These are phyloP conservation scores for Sciurus niger DNA, from an alignment of 2,113 vertebrate genomes.

Conservation along the genomic window DNA sequence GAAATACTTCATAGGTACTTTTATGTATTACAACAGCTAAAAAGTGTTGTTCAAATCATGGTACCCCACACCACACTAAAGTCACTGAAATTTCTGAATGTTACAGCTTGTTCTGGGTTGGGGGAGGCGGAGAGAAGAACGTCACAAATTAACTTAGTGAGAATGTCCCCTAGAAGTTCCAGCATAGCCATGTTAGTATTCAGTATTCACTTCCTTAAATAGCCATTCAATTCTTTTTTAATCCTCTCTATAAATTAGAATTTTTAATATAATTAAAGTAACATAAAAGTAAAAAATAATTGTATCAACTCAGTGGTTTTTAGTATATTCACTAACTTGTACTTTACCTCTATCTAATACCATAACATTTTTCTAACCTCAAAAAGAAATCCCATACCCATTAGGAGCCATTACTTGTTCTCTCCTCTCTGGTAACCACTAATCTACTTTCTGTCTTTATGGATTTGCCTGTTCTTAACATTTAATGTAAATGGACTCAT, in stretches of 20 bases:
- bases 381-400: slow-evolving; percentile 20
- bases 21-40: slow-evolving; percentile 51
- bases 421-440: neutral
- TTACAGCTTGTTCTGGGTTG: neutral
- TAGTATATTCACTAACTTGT: neutral
- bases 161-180: neutral
- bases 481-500: neutral
- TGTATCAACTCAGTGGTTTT: neutral
- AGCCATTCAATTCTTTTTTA: neutral
- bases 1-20: slow-evolving; percentile 18
- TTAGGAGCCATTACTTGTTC: neutral
- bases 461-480: neutral
- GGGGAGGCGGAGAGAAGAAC: neutral
- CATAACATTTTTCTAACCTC: slow-evolving; percentile 5
- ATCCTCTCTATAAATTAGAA: neutral
- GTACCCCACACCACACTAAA: neutral
- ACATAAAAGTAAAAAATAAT: neutral
- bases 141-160: slow-evolving; percentile 7
- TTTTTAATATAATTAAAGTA: slow-evolving; percentile 24
- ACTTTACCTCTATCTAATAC: neutral
- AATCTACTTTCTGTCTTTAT: neutral
- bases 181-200: neutral
- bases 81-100: neutral
- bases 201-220: neutral
- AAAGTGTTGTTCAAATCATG: neutral